Base-by-base conservation (phyloP, 1,140 invertebrate species). In the Thereuonema tuberculata region DNA sequence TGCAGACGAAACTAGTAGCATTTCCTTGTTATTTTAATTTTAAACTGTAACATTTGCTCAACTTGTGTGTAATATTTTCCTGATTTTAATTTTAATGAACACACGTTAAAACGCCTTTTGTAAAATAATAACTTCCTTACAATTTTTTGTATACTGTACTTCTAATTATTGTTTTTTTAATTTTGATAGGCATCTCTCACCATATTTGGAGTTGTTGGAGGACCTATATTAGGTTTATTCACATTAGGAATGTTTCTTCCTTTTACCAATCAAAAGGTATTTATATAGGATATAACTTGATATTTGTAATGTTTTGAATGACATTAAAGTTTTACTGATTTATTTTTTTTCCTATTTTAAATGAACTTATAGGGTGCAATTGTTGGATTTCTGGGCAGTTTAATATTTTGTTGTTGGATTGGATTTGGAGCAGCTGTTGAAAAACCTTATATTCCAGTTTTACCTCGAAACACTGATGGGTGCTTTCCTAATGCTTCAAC, bases 131-230 rank as follows among this genome's bases (percentile, higher is more conserved):
- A 17, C 31, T 37, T 5, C 31, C 5, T 17, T 9, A 15, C 5
- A 31, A 28, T 14, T 5, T n/a, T 17, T 54, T 24, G 14, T 20
- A 25, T 15, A 47, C 17, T 25, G 12, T 25, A 17, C 14, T 25
- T 61, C 17, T 25, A 56, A 54, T 59, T 56, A 26, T 24, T 25
- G 62, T 48, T 43, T n/a, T 15, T 12, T 12, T 53, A 12, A 53
- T 14, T 46, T 58, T 58, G 2, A n/a, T 78, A 89, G 75, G 80
- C 82, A 1, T 80, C 84, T 5, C 71, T 89, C 20, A 86, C 85
- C 1, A 83, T 90, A 61, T 88, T 89, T 67, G 86, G 86, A 24
- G 80, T 87, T 20, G 77, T 89, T 26, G 86, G 87, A 5, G 88
- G 87, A 17, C 88, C 87, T 1, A 70, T 89, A 24, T 70, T 90